Base-by-base conservation (phyloP, 2,888 invertebrate genomes). In the Cantharis flavilabris region DNA sequence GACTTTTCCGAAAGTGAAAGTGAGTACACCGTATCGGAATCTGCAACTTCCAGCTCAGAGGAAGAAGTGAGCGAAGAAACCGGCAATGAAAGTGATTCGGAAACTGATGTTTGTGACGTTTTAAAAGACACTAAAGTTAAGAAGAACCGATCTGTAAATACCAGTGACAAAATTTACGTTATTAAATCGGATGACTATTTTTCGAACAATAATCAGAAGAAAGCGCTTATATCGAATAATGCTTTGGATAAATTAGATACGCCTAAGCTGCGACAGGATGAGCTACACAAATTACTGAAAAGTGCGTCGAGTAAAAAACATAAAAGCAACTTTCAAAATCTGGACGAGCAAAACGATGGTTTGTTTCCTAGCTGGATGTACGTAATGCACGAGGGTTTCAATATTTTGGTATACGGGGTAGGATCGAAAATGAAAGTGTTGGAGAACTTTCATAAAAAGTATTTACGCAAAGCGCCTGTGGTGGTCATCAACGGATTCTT, bases 401-500 rank as follows among this genome's bases (percentile, higher is more conserved):
- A 95, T 85, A 90, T 98, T 71, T 88, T 98, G 62, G 87, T 98
- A 0, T 96, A 97, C 88, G 98, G 98, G 0, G 89, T 97, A 71
- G 98, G 98, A 0, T 98, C 98, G 0, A 98, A 98, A 87, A 90
- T 94, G 63, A 89, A 90, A 28, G 88, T 98, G 20, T 87, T 98
- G 33, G 92, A 94, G 80, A 89, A 92, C 78, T 98, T 98, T 87
- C 93, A 95, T 84, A 88, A 88, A 16, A 89, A 92, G 79, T 87
- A 91, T 23, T 86, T 94, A 13, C 83, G 87, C 1, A 88, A 93
- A 30, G 90, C 91, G 83, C 93, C 94, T 0, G 94, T 95, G 73
- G 87, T 98, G 70, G 94, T 97, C 20, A 89, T 98, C 0, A 97
- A 98, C 88, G 98, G 98, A 2, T 98, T 95, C 88, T 97, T 97